Evolutionary conservation across 2,797 vertebrate species (phyloP).

Genomic region (Falco rusticolus): DNA sequence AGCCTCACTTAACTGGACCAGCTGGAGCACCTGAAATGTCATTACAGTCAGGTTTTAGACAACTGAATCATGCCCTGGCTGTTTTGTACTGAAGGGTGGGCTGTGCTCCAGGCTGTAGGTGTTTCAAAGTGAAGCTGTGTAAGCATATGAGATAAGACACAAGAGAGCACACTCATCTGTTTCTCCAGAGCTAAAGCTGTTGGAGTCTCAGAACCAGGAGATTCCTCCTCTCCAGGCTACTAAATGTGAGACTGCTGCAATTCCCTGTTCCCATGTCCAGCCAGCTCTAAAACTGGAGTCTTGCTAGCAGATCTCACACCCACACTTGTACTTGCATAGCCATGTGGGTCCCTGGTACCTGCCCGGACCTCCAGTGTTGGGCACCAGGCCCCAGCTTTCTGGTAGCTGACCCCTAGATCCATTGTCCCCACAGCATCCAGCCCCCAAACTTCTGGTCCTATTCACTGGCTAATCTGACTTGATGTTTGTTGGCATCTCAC

Average conservation of each 20-base stretch:
- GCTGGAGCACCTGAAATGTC: neutral
- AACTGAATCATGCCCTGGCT: neutral
- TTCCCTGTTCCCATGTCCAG: neutral
- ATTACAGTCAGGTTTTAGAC: neutral
- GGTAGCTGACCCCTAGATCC: neutral
- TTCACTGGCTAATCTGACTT: neutral
- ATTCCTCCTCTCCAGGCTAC: neutral
- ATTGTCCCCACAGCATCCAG: neutral
- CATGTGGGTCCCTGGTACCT: neutral
- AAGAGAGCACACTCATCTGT: neutral
- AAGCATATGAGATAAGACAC: neutral
- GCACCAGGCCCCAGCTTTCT: neutral
- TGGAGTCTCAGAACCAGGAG: neutral
- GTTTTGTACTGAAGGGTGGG: neutral
- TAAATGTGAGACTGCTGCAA: neutral
- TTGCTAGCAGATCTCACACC: neutral
- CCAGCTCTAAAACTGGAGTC: neutral
- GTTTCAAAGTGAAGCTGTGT: neutral
- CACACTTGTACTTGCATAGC: neutral
- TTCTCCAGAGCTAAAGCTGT: neutral
- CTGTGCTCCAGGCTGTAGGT: neutral
- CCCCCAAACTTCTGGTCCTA: neutral
- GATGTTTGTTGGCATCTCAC: neutral
- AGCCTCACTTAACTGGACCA: neutral
- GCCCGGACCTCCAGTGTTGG: neutral